Evolutionary conservation across 2,888 invertebrate species (phyloP), one percentile per base, ranked within the genome.

Genomic region (Andrena bucephala): DNA sequence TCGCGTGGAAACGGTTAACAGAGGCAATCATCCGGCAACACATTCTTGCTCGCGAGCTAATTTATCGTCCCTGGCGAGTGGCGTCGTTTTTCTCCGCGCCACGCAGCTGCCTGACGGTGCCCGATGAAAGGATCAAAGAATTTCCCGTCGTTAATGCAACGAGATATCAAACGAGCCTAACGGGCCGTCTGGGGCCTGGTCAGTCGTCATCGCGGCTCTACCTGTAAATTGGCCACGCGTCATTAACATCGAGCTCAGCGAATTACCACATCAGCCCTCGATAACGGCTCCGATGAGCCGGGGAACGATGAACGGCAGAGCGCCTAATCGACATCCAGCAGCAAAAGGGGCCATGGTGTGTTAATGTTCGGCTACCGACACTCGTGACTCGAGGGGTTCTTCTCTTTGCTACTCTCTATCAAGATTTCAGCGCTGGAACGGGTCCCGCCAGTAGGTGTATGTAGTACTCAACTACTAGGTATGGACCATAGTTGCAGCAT

Each of bases 211-310:
- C 68, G 36, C 24, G 50, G 59, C 42, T 52, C 54, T 29, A 50
- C 54, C 42, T 62, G 48, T 33, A 67, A 82, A 81, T 82, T 68
- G 66, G 75, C 66, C 16, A 75, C 67, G 67, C 60, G 71, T 76
- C 82, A 81, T 81, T 83, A 83, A 76, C 72, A 83, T 48, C 72
- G 68, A 62, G 20, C 70, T 70, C 59, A 54, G 65, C 50, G 70
- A 71, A 82, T 82, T 70, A 66, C 74, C 81, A 52, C 81, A 70
- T 73, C 69, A 54, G 60, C 65, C 52, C 33, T 60, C 77, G 70
- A 80, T 77, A 81, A 75, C 70, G 66, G 20, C 42, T 57, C 59
- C 75, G 65, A 75, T 62, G 54, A 81, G 72, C 42, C 57, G 71
- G 52, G 71, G 67, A 75, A 68, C 74, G 75, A 80, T 82, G 52